Conservation (phyloP, 2,888 invertebrate genomes). For the Pherbina coryleti region DNA sequence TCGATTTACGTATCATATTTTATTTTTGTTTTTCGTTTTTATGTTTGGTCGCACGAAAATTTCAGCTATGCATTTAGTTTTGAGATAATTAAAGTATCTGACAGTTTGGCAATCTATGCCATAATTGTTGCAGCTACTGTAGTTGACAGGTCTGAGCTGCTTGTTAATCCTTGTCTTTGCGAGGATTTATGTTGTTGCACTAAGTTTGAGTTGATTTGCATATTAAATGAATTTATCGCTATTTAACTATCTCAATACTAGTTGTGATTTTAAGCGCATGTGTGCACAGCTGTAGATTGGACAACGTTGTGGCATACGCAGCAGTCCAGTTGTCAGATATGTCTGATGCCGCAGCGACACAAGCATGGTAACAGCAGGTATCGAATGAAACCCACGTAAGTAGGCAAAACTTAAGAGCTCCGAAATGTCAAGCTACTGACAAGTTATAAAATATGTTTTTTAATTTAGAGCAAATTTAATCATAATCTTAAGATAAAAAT, state of each 20-base stretch:
- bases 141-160: neutral
- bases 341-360: too few species aligned
- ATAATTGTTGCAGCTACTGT: neutral
- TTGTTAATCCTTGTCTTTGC: neutral
- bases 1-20: too few species aligned
- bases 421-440: too few species aligned
- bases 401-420: too few species aligned
- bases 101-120: neutral
- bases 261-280: neutral
- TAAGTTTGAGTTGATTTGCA: neutral
- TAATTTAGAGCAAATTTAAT: too few species aligned
- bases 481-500: too few species aligned
- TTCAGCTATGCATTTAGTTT: neutral
- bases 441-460: too few species aligned
- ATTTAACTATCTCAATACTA: neutral
- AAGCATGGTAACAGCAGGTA: too few species aligned
- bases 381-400: too few species aligned
- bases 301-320: neutral
- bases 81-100: neutral
- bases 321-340: too few species aligned
- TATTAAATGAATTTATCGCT: conserved; percentile 1
- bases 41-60: too few species aligned
- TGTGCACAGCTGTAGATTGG: neutral
- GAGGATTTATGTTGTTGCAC: neutral
- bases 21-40: too few species aligned